Base-by-base conservation (phyloP, 2,888 invertebrate species). In the Myopa testacea region DNA sequence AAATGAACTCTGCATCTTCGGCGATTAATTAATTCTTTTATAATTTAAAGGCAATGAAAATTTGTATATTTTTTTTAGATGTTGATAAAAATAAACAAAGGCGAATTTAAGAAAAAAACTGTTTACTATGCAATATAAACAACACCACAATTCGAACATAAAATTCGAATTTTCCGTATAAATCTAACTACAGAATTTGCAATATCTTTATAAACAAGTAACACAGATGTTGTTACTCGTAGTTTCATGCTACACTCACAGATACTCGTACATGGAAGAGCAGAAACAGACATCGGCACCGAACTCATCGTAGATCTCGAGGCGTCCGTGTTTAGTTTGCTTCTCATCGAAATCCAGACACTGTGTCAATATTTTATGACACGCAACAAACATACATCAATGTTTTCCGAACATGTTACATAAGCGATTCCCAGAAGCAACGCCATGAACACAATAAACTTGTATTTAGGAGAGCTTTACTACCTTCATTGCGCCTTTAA, bases 301-400 rank as follows among this genome's bases (percentile, higher is more conserved):
- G 45, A 45, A 45, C 7, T 45, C 45, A 45, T 45, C 26, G 26
- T 26, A 26, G 26, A 50, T 10, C 50, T 50, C 55, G 63, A 75
- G 50, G 40, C 74, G 40, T 50, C 68, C 50, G 58, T 75, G 68
- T 75, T 68, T 68, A 58, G 63, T 75, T 69, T 69, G n/a, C 10
- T n/a, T 55, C 55, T n/a, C 55, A n/a, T 14, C 55, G 16, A 69
- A 75, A 75, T 60, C 34, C 68, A 73, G 75, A 67, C 58, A 75
- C 26, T 58, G 34, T 75, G 75, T 75, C 75, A 69, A 69, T 69
- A 75, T 75, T 68, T 75, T 75, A 75, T 67, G 67, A 75, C 75
- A 68, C 37, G 40, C 67, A 67, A 16, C 68, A 67, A 50, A 16
- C 34, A 75, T 26, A 26, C 26, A 68, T 67, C 67, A 67, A 68